A percentile compares a stretch with the other conserved stretches of the same genome.
Evolutionary conservation across 2,888 invertebrate species (phyloP).

Genomic region (Rhopalosiphum nymphaeae): DNA sequence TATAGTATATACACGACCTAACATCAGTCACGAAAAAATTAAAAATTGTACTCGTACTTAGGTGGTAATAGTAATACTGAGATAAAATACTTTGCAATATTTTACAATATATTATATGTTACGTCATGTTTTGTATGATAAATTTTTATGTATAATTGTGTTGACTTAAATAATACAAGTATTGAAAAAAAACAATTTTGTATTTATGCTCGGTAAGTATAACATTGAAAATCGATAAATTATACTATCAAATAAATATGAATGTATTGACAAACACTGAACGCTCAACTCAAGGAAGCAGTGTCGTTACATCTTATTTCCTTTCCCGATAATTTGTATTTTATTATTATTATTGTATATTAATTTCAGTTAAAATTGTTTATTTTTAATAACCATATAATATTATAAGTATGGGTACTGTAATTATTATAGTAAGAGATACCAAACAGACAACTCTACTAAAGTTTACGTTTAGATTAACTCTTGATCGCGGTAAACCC

Average conservation of each 20-base stretch:
- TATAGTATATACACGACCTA: neutral
- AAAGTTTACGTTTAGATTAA: neutral
- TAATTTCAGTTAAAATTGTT: neutral
- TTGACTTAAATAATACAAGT: neutral
- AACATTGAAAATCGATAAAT: neutral
- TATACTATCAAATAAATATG: neutral
- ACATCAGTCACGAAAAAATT: neutral
- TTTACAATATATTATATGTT: neutral
- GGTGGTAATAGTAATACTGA: neutral
- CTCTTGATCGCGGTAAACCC: neutral
- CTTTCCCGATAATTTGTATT: neutral
- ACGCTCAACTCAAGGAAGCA: neutral
- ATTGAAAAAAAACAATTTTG: neutral
- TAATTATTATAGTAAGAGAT: neutral
- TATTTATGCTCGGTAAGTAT: neutral
- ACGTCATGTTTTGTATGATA: neutral
- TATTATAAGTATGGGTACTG: neutral
- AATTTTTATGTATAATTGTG: too few species aligned
- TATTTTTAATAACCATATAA: neutral
- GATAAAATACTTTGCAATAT: neutral
- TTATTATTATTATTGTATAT: neutral
- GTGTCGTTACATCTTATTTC: neutral
- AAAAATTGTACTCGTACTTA: neutral
- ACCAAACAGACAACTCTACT: neutral
- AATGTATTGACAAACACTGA: neutral